Evolutionary conservation across 2,113 vertebrate genomes (phyloP).

Genomic region (Rafetus swinhoei): DNA sequence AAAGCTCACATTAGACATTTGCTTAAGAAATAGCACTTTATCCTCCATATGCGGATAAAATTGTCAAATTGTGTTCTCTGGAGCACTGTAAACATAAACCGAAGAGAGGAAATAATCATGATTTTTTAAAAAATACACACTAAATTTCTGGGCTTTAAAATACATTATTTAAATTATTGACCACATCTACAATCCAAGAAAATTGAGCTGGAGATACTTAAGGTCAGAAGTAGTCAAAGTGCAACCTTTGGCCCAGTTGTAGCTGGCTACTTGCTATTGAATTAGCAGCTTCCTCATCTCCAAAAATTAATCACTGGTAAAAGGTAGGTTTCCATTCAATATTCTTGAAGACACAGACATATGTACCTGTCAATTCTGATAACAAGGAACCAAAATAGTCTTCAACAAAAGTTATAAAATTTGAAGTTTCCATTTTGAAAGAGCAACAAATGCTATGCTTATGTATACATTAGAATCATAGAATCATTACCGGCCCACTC

Average conservation of each 20-base stretch:
- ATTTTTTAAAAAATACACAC: neutral
- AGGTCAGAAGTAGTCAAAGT: neutral
- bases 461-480: neutral
- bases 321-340: neutral
- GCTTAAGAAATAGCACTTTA: conserved; percentile 59
- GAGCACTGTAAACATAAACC: neutral
- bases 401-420: neutral
- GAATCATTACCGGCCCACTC: neutral
- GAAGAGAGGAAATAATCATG: neutral
- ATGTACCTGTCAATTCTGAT: neutral
- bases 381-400: conserved; percentile 1
- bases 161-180: conserved; percentile 10
- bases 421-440: neutral
- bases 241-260: neutral
- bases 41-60: conserved; percentile 5
- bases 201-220: conserved; percentile 4
- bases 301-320: conserved; percentile 25
- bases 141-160: neutral
- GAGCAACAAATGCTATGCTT: neutral
- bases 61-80: conserved; percentile 4
- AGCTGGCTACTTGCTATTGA: neutral
- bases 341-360: conserved; percentile 4
- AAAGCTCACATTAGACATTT: conserved; percentile 39
- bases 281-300: neutral
- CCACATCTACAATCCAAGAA: neutral